Evolutionary conservation across 1,140 invertebrate species (phyloP).

Genomic region (Galleria mellonella): DNA sequence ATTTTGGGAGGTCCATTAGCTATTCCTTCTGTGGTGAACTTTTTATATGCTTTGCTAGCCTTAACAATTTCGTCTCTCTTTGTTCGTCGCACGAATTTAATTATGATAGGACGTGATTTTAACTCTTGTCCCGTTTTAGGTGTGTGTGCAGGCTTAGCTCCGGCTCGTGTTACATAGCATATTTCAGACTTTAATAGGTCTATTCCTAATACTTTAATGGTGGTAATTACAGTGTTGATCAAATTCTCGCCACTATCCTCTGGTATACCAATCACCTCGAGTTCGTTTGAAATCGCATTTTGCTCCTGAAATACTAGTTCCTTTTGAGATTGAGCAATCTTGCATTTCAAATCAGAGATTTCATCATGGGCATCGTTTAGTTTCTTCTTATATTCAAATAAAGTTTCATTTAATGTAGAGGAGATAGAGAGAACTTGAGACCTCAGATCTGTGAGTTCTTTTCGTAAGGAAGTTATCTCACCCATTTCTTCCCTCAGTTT

Average conservation of each 20-base stretch:
- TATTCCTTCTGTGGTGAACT: neutral
- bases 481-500: neutral
- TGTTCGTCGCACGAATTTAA: neutral
- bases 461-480: neutral
- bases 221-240: neutral
- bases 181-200: slow-evolving; percentile 1
- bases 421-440: too few species aligned
- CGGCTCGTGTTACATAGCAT: neutral
- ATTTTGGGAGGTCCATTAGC: neutral
- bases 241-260: neutral
- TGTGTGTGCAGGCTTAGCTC: too few species aligned
- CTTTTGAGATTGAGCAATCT: neutral
- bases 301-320: too few species aligned
- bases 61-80: neutral
- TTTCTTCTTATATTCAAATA: neutral
- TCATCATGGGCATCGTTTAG: neutral
- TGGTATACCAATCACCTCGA: neutral
- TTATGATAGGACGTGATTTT: neutral
- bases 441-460: neutral
- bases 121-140: neutral
- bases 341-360: neutral
- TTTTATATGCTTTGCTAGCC: neutral
- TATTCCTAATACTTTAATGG: neutral
- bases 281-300: too few species aligned
- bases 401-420: neutral